Base-by-base conservation (phyloP, 1,140 invertebrate species). In the Leptinotarsa undecemlineata region DNA sequence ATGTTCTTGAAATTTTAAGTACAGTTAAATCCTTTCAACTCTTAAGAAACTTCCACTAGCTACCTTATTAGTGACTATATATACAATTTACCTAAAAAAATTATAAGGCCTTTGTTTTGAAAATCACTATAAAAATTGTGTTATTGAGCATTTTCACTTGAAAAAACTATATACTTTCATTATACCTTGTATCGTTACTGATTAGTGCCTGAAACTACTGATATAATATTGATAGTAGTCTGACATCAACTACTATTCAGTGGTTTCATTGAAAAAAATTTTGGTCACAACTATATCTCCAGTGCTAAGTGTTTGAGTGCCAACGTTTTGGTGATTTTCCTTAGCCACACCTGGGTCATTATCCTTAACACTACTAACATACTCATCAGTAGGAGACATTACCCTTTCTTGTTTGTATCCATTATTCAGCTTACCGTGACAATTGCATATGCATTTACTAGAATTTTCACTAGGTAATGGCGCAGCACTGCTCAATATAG, bases 231-330 rank as follows among this genome's bases (percentile, higher is more conserved):
- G 4, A 42, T 33, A 33, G 23, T 33, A 8, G 33, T 68, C 14
- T 68, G n/a, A 51, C 20, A 13, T 60, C 62, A 0, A 42, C 8
- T 42, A 42, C 33, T 33, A 79, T 13, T 84, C 82, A 68, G 78
- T 85, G 61, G 85, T 86, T 75, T 94, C 93, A 66, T 91, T 90
- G 85, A 94, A 94, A 85, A 91, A 95, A 79, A 96, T 94, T 86
- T 93, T 94, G 64, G 95, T 96, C 77, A 96, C 95, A 26, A 96
- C 95, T 83, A 97, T 95, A 85, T 96, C 95, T 68, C 95, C 95
- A n/a, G 95, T 97, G 81, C 94, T 96, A 17, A 96, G 86, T 2
- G 95, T 97, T 85, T 97, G 95, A 72, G 91, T 92, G 26, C 88
- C 90, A 26, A 90, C 85, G 76, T 90, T 86, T 63, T 26, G 47